Evolutionary conservation across 2,888 invertebrate species (phyloP), one percentile per base, ranked within the genome.

Genomic region (Coelinius sp.): DNA sequence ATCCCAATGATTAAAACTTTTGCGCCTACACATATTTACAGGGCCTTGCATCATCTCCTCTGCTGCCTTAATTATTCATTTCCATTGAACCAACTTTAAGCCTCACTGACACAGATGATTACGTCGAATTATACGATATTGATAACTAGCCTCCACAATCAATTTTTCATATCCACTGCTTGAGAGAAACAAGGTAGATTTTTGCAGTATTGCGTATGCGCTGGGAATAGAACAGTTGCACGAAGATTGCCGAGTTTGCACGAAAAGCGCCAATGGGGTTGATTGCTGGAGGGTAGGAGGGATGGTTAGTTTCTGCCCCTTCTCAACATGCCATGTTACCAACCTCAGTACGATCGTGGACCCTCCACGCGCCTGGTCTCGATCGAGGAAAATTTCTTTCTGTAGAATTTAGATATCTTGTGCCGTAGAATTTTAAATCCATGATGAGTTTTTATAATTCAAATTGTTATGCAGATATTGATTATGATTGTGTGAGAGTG

Each of bases 271-370:
- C 67, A 73, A 65, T 53, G 68, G 24, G 69, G 20, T 38, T 31
- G 53, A 56, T 64, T 62, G 69, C 49, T 56, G 52, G 52, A 31
- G 67, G 64, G 49, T 59, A 64, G 69, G 44, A 35, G 69, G 22
- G 46, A 68, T 52, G 59, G 62, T 62, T 71, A 41, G 70, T 64
- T 64, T 49, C 52, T 53, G 63, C 52, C 56, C 63, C 59, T 46
- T 41, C 73, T 63, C 35, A 27, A 12, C 53, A 49, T 49, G 31
- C 59, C 49, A 53, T 71, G 49, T 69, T n/a, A 68, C 70, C 68
- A 71, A n/a, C 81, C 78, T 78, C 84, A 85, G 85, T 85, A 78
- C 78, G 78, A 81, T 81, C 84, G 84, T 83, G 84, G 79, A 82
- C 77, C 46, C 79, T 82, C 81, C 80, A 72, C 82, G 84, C 84